Evolutionary conservation across 2,888 invertebrate species (phyloP).

Genomic region (Pristionchus mayeri): DNA sequence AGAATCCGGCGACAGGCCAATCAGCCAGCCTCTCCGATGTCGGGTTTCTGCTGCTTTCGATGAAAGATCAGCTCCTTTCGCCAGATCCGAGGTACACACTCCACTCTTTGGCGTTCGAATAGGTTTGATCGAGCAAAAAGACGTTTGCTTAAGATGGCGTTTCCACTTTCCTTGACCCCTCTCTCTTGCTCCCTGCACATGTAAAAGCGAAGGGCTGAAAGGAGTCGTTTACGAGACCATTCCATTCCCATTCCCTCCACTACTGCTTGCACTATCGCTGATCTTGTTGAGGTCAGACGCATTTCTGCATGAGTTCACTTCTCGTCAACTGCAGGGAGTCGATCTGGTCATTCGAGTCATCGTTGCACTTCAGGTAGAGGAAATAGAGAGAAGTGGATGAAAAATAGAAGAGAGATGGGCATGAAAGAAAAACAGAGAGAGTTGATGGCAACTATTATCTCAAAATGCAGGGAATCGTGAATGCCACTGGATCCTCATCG

Average conservation of each 20-base stretch:
- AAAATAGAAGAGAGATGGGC: neutral
- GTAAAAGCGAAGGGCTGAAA: constrained; percentile 18
- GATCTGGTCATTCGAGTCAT: constrained; percentile 57
- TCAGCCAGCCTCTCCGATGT: constrained; percentile 62
- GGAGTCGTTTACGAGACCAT: constrained; percentile 41
- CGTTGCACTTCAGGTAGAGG: constrained; percentile 46
- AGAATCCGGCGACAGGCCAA: constrained; percentile 61
- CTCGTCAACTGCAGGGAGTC: constrained; percentile 66
- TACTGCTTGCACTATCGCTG: constrained; percentile 2
- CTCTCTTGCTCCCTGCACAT: constrained; percentile 1
- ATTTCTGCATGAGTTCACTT: constrained; percentile 66
- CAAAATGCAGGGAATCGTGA: constrained; percentile 63
- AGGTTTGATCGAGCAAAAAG: neutral
- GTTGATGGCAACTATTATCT: too few species aligned
- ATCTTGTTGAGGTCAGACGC: constrained; percentile 60
- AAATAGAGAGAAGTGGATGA: neutral
- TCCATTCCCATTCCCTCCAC: neutral
- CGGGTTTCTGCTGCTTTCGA: constrained; percentile 64
- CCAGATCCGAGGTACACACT: constrained; percentile 64
- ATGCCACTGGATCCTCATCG: constrained; percentile 60
- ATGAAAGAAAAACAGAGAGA: neutral
- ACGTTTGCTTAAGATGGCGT: constrained; percentile 14
- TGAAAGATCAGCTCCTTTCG: constrained; percentile 68
- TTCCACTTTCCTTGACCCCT: constrained; percentile 26
- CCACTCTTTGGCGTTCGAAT: neutral